phyloP scores from a whole-genome alignment of 2,797 vertebrate species.

The Diplodus puntazzo region DNA sequence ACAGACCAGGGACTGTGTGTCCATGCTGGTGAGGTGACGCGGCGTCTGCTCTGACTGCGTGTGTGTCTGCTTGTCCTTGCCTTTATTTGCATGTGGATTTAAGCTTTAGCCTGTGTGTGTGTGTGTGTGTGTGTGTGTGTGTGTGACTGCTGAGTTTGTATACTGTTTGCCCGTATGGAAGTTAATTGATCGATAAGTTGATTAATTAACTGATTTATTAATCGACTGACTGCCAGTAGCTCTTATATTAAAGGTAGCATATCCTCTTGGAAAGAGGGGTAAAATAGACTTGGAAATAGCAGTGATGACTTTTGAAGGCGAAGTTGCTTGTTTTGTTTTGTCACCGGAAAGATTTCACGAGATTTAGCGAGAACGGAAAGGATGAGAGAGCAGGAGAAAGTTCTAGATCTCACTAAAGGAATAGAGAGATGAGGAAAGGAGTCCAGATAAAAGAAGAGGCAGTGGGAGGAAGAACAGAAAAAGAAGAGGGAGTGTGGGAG shows the following conservation, averaged over 20 bases:
- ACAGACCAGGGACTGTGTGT: constrained; percentile 67
- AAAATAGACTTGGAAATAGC: not conserved
- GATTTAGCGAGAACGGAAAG: constrained; percentile 26
- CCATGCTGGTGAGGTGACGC: constrained; percentile 70
- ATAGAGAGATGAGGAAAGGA: constrained; percentile 13
- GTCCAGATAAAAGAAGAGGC: constrained; percentile 12
- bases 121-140: constrained; percentile 10
- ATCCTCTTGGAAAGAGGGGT: constrained; percentile 1
- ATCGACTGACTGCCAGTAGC: constrained; percentile 14
- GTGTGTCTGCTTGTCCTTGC: constrained; percentile 44
- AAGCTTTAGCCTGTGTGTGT: constrained; percentile 17
- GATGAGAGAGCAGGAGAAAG: constrained; percentile 50
- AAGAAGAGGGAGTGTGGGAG: constrained; percentile 35
- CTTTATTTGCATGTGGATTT: constrained; percentile 53
- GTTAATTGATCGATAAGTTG: constrained; percentile 10
- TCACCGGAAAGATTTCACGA: constrained; percentile 2
- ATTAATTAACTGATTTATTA: constrained; percentile 30
- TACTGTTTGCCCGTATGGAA: constrained; percentile 15
- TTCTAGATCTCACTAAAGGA: constrained; percentile 42
- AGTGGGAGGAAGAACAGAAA: constrained; percentile 20
- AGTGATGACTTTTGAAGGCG: constrained; percentile 25
- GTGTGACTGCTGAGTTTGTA: constrained; percentile 20
- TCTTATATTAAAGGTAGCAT: not conserved
- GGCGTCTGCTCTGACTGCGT: constrained; percentile 57
- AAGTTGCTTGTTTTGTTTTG: constrained; percentile 29